These are phyloP conservation scores for Dermolepida albohirtum DNA, from an alignment of 2,888 invertebrate genomes.

Conservation along the genomic window DNA sequence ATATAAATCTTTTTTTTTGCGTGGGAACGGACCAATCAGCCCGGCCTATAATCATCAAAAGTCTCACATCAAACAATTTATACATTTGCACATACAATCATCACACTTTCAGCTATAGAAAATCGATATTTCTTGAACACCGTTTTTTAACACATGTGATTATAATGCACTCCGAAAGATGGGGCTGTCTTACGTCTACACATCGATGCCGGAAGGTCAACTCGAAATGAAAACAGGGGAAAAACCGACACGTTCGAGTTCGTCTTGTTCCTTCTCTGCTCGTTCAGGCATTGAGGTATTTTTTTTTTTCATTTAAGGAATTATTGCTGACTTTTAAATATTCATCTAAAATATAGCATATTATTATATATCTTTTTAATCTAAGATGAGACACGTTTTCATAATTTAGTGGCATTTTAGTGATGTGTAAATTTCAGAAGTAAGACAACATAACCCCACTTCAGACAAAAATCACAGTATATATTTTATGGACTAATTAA, in stretches of 20 bases:
- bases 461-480: slow-evolving; percentile 59
- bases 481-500: slow-evolving; percentile 62
- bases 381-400: background rate
- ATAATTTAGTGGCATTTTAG: too few relatives aligned
- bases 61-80: slow-evolving; percentile 27
- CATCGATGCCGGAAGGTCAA: background rate
- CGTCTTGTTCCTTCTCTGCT: background rate
- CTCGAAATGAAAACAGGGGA: background rate
- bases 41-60: background rate
- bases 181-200: slow-evolving; percentile 25
- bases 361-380: background rate
- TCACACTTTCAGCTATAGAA: slow-evolving; percentile 59
- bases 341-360: background rate
- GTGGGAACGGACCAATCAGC: slow-evolving; percentile 5
- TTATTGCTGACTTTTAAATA: too few relatives aligned
- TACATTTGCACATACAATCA: slow-evolving; percentile 34
- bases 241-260: background rate
- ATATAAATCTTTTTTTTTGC: slow-evolving; percentile 7
- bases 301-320: background rate
- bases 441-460: slow-evolving; percentile 43
- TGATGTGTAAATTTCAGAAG: slow-evolving; percentile 16
- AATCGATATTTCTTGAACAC: slow-evolving; percentile 64
- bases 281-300: slow-evolving; percentile 9
- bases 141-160: slow-evolving; percentile 65
- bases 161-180: slow-evolving; percentile 50